Evolutionary conservation across 1,140 invertebrate species (phyloP).

Genomic region (Bombus superbus): DNA sequence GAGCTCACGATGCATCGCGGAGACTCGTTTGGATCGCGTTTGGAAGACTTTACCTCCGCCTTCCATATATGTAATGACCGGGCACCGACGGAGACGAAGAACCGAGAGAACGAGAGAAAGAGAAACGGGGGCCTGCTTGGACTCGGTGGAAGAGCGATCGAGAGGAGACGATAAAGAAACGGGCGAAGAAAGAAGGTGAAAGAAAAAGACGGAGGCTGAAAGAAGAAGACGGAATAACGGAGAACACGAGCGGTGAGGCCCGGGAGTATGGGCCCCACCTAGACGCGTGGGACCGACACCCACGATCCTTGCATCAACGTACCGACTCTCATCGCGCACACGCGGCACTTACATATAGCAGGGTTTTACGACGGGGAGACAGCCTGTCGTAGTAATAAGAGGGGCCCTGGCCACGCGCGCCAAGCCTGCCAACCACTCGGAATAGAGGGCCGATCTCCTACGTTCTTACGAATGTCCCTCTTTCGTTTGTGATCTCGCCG

Average conservation of each 20-base stretch:
- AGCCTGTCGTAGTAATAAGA: slow-evolving; percentile 72
- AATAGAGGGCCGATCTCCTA: slow-evolving; percentile 51
- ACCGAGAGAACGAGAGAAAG: slow-evolving; percentile 31
- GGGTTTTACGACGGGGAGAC: slow-evolving; percentile 72
- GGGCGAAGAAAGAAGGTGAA: slow-evolving; percentile 37
- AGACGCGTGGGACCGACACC: slow-evolving; percentile 79
- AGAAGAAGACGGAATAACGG: slow-evolving; percentile 49
- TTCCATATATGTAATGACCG: slow-evolving; percentile 77
- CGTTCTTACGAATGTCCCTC: slow-evolving; percentile 49
- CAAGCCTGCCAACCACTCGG: slow-evolving; percentile 67
- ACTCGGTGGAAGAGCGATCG: slow-evolving; percentile 14
- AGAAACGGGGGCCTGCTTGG: background rate
- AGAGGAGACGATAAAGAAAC: slow-evolving; percentile 23
- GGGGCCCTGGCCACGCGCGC: slow-evolving; percentile 75
- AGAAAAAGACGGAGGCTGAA: slow-evolving; percentile 39
- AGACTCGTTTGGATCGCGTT: slow-evolving; percentile 67
- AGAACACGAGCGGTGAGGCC: slow-evolving; percentile 59
- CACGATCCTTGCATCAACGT: slow-evolving; percentile 73
- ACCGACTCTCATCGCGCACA: slow-evolving; percentile 69
- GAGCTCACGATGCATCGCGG: slow-evolving; percentile 56
- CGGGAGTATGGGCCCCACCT: slow-evolving; percentile 71
- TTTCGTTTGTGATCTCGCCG: slow-evolving; percentile 67
- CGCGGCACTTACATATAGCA: slow-evolving; percentile 66
- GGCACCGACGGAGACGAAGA: slow-evolving; percentile 44
- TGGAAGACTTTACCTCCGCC: slow-evolving; percentile 68